Evolutionary conservation across 2,888 invertebrate species (phyloP), one percentile per base, ranked within the genome.

Genomic region (Trissoscelio sp.): DNA sequence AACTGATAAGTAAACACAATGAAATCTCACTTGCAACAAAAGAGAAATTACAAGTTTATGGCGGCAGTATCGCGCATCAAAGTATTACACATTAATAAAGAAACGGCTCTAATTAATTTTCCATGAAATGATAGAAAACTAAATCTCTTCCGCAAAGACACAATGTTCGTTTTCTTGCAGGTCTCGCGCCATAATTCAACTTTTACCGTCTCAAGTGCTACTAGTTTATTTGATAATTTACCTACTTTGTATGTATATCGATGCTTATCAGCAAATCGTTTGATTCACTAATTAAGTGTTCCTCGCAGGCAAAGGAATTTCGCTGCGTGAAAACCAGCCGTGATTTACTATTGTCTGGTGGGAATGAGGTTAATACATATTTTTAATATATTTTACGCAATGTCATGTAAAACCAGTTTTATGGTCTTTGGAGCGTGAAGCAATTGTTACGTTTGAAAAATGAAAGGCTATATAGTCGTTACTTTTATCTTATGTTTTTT

Each of bases 201-300:
- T 53, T 62, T 62, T 62, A 73, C 39, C 39, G 44, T 64, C 62
- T 64, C 34, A 55, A 64, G 44, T 46, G 60, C 39, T 60, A 24
- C 60, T 58, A 48, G 39, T 69, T 67, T 51, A 60, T 70, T 60
- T 46, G 62, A 69, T 44, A 48, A 64, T 57, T 60, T 48, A 57
- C 51, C 55, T 46, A 46, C 57, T 31, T 64, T 64, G 18, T 44
- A 51, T 62, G 64, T 74, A 57, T 57, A 46, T 79, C 58, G 78
- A 79, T 72, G 46, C 39, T 70, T 72, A 79, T 79, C 78, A 46
- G 1, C 51, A 4, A 46, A 44, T 34, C 55, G 22, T 62, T 55
- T 58, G 57, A 70, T 70, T 22, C 55, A 20, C 42, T 78, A 78
- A 78, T 70, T 70, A 78, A 69, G 39, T 53, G 39, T 39, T 57